These are phyloP conservation scores for Doryteuthis pealeii DNA, from an alignment of 1,140 invertebrate species.

Conservation along the genomic window DNA sequence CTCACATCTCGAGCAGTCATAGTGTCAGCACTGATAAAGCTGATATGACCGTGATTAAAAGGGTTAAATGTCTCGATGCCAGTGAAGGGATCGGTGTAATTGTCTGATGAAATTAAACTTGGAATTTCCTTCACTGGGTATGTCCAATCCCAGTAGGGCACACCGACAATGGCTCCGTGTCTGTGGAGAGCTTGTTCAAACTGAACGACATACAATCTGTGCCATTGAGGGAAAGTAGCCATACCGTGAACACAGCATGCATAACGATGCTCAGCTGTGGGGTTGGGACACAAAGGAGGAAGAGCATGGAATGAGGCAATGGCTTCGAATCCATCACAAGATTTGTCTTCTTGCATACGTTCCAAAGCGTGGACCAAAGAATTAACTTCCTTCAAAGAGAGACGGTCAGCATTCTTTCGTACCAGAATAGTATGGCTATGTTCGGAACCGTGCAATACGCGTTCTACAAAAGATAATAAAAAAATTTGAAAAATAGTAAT, in stretches of 20 bases:
- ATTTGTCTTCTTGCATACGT: constrained; percentile 27
- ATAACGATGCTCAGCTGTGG: constrained; percentile 20
- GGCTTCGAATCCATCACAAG: constrained; percentile 33
- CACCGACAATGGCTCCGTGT: constrained; percentile 25
- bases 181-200: constrained; percentile 27
- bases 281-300: constrained; percentile 27
- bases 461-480: too few relatives aligned
- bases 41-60: constrained; percentile 26
- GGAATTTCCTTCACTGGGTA: constrained; percentile 22
- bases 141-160: constrained; percentile 37
- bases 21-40: constrained; percentile 7
- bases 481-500: too few relatives aligned
- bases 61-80: constrained; percentile 20
- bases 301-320: constrained; percentile 32
- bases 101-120: constrained; percentile 15
- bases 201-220: constrained; percentile 28
- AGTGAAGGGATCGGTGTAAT: constrained; percentile 20
- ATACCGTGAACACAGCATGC: constrained; percentile 34
- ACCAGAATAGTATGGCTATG: too few relatives aligned
- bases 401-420: constrained; percentile 23
- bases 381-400: constrained; percentile 23
- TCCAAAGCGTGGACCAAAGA: constrained; percentile 21
- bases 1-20: background rate
- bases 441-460: too few relatives aligned
- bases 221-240: constrained; percentile 35